These are phyloP conservation scores for Gavialis gangeticus DNA, from an alignment of 2,113 vertebrate genomes.

Conservation along the genomic window DNA sequence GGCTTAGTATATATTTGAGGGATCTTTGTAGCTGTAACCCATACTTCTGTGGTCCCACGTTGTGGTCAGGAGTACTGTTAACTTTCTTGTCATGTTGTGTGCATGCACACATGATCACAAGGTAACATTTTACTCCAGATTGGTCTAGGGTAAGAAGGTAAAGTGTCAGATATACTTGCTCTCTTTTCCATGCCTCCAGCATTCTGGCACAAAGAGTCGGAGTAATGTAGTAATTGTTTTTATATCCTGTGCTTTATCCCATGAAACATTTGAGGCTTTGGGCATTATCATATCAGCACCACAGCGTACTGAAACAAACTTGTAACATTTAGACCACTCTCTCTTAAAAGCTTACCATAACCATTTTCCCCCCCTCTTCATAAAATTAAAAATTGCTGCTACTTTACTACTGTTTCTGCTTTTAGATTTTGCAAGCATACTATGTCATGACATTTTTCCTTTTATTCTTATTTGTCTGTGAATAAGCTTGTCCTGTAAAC, in stretches of 20 bases:
- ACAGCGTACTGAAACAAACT: background rate
- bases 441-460: background rate
- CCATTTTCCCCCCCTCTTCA: background rate
- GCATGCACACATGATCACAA: background rate
- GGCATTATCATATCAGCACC: background rate
- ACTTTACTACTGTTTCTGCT: background rate
- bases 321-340: background rate
- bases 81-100: background rate
- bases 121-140: no score
- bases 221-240: background rate
- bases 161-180: background rate
- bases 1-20: background rate
- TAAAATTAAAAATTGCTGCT: background rate
- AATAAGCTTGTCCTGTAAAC: background rate
- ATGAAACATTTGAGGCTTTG: background rate
- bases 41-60: background rate
- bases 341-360: background rate
- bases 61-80: background rate
- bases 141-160: background rate
- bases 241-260: background rate
- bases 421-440: background rate
- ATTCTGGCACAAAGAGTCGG: background rate
- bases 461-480: fast-evolving
- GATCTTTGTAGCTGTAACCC: background rate
- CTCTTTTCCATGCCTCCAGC: background rate